Evolutionary conservation across 2,113 vertebrate genomes (phyloP).

Genomic region (Myrmecobius fasciatus): DNA sequence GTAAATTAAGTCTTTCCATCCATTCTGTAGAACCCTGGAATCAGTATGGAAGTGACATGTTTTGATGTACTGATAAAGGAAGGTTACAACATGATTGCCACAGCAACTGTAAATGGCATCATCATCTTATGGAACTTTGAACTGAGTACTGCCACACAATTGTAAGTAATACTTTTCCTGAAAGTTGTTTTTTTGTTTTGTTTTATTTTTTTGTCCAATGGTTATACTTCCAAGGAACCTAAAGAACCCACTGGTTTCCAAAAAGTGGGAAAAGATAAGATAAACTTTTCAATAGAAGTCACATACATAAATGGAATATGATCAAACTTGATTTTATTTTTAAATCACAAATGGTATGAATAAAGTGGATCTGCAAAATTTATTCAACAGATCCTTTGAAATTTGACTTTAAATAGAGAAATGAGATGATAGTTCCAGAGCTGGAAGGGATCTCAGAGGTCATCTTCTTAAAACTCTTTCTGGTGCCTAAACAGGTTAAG

Average conservation of each 20-base stretch:
- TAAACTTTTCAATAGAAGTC: neutral
- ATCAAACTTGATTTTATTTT: neutral
- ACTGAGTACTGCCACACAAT: conserved; percentile 74
- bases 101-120: conserved; percentile 78
- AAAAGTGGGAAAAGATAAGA: neutral
- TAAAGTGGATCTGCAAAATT: neutral
- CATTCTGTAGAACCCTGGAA: conserved; percentile 68
- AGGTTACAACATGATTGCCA: conserved; percentile 79
- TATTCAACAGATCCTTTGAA: neutral
- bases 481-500: neutral
- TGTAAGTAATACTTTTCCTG: conserved; percentile 79
- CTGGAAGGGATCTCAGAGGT: neutral
- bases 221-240: neutral
- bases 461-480: neutral
- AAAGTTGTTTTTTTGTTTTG: neutral
- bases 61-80: conserved; percentile 81
- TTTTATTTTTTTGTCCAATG: neutral
- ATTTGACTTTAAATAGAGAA: neutral
- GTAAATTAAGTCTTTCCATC: conserved; percentile 3
- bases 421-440: neutral
- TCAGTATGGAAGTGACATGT: conserved; percentile 72
- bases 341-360: conserved; percentile 22
- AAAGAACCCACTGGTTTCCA: neutral
- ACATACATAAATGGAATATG: neutral
- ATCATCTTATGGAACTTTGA: conserved; percentile 84